These are phyloP conservation scores for Brachylomia viminalis DNA, from an alignment of 2,888 invertebrate species.

Conservation along the genomic window DNA sequence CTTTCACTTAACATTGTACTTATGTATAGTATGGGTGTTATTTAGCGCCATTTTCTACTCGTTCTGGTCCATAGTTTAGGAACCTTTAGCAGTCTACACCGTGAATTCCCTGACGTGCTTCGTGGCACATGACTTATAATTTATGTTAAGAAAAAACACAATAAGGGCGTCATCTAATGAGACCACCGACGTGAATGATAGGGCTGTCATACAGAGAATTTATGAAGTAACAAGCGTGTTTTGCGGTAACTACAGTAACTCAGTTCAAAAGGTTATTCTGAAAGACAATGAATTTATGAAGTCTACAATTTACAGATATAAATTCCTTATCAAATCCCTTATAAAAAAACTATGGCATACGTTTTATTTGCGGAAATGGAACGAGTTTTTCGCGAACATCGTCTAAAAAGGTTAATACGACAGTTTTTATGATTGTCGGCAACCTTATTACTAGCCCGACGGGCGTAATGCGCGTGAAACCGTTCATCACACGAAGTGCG, in stretches of 20 bases:
- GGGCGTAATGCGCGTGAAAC: constrained; percentile 81
- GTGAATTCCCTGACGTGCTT: constrained; percentile 67
- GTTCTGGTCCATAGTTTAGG: constrained; percentile 76
- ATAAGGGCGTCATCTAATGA: constrained; percentile 82
- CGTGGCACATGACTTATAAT: constrained; percentile 76
- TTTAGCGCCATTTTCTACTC: constrained; percentile 69
- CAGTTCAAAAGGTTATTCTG: not conserved
- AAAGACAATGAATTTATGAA: not conserved
- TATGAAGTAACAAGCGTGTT: not conserved
- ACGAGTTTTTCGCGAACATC: constrained; percentile 22
- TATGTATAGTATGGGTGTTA: constrained; percentile 51
- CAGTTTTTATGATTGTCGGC: constrained; percentile 63
- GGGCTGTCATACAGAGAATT: constrained; percentile 64
- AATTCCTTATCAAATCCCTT: not conserved
- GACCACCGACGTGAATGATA: constrained; percentile 80
- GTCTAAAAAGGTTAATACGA: constrained; percentile 53
- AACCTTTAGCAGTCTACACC: constrained; percentile 73
- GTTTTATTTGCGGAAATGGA: constrained; percentile 27
- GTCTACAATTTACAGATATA: not conserved
- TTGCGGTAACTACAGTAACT: not conserved
- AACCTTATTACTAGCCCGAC: constrained; percentile 73
- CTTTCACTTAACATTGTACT: constrained; percentile 63
- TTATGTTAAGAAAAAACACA: constrained; percentile 76
- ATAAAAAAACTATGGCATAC: constrained; percentile 14
- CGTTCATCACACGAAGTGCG: constrained; percentile 77